A percentile compares a stretch with the other conserved stretches of the same genome.
Conservation (phyloP, 1,140 invertebrate species). For the Megalopta genalis region DNA sequence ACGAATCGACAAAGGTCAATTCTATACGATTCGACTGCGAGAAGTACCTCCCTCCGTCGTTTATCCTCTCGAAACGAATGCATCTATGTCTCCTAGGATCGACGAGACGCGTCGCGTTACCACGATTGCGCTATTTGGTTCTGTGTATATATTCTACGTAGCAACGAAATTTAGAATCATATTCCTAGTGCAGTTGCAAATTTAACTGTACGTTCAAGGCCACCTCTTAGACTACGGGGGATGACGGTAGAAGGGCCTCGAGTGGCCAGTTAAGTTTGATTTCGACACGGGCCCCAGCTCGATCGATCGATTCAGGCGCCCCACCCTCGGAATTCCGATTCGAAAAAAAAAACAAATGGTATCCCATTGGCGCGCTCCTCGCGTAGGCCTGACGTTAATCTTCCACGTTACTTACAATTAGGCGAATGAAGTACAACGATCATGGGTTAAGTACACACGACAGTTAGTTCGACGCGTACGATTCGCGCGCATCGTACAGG, state of each 20-base stretch:
- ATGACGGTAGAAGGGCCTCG: neutral
- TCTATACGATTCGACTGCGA: neutral
- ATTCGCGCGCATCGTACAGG: conserved; percentile 31
- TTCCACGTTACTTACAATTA: conserved; percentile 32
- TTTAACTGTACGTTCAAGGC: neutral
- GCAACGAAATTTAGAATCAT: conserved; percentile 1
- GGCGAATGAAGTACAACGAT: conserved; percentile 54
- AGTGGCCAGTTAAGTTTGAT: neutral
- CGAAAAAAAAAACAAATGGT: conserved; percentile 38
- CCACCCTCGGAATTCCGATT: conserved; percentile 15
- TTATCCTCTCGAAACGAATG: neutral
- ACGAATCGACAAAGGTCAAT: neutral
- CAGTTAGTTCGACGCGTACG: conserved; percentile 37
- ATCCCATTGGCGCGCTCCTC: conserved; percentile 15
- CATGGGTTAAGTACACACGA: conserved; percentile 49
- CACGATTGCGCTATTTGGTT: no score
- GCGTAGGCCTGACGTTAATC: conserved; percentile 40
- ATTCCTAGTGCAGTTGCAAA: neutral
- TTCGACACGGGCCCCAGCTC: no score
- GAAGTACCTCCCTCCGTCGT: neutral
- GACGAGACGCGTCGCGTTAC: neutral
- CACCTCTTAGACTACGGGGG: neutral
- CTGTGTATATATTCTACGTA: neutral
- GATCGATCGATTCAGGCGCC: conserved; percentile 25
- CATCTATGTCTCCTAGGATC: neutral